Evolutionary conservation across 2,113 vertebrate genomes (phyloP).

Genomic region (Condylura cristata): DNA sequence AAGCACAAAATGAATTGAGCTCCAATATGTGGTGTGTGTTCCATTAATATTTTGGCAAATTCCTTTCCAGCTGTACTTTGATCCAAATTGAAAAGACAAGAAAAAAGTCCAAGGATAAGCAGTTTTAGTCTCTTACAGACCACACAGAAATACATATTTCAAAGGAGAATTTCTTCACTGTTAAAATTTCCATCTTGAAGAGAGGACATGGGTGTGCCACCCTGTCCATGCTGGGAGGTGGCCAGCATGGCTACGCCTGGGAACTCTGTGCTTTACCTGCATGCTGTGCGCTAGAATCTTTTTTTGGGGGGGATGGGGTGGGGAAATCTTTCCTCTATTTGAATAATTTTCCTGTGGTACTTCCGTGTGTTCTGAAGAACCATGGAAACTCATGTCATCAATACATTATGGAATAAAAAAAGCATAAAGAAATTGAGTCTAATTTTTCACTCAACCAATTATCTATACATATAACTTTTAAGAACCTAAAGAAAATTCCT

Average conservation of each 20-base stretch:
- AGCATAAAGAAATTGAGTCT: not conserved
- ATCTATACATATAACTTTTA: conserved; percentile 23
- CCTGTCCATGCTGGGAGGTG: not conserved
- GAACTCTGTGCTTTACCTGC: conserved; percentile 20
- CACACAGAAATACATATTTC: conserved; percentile 27
- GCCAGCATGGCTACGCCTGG: not conserved
- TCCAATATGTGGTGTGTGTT: conserved; percentile 41
- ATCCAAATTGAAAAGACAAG: conserved; percentile 40
- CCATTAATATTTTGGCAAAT: conserved; percentile 34
- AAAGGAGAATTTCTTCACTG: not conserved
- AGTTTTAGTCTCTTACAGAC: conserved; percentile 45
- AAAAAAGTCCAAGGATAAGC: not conserved
- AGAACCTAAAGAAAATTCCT: conserved; percentile 22
- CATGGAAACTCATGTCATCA: not conserved
- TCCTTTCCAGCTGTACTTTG: conserved; percentile 56
- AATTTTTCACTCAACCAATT: conserved; percentile 25
- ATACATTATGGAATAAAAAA: conserved; percentile 41
- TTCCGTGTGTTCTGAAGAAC: not conserved
- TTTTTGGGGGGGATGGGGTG: not conserved
- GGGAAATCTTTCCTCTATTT: not conserved
- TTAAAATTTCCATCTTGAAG: not conserved
- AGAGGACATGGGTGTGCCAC: not conserved
- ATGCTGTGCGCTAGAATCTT: not conserved
- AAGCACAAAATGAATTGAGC: not conserved
- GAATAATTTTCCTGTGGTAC: not conserved